Evolutionary conservation across 1,140 invertebrate species (phyloP).

Genomic region (Cydia amplana): DNA sequence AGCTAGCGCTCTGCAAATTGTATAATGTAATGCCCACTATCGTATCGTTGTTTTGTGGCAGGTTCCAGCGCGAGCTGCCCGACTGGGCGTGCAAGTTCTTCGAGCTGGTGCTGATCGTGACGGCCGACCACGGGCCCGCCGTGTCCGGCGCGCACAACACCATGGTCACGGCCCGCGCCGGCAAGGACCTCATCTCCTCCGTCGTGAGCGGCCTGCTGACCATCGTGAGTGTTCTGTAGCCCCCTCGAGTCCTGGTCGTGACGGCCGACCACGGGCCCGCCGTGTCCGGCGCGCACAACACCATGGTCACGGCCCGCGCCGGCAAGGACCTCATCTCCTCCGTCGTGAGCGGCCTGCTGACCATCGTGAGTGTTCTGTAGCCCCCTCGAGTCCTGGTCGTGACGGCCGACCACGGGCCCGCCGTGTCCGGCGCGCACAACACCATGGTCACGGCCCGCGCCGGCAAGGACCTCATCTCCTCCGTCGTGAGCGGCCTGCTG

Average conservation of each 20-base stretch:
- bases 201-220: conserved; percentile 98
- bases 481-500: conserved; percentile 96
- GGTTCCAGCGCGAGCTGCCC: conserved; percentile 97
- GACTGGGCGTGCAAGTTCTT: conserved; percentile 98
- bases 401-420: conserved; percentile 98
- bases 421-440: conserved; percentile 99
- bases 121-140: conserved; percentile 99
- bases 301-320: conserved; percentile 98
- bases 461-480: conserved; percentile 99
- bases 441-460: conserved; percentile 99
- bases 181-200: conserved; percentile 99
- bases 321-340: conserved; percentile 99
- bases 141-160: conserved; percentile 99
- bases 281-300: conserved; percentile 99
- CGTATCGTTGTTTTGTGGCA: conserved; percentile 33
- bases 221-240: conserved; percentile 87
- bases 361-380: conserved; percentile 89
- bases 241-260: too few relatives aligned
- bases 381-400: too few relatives aligned
- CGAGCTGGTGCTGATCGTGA: conserved; percentile 99
- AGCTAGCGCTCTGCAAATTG: too few relatives aligned
- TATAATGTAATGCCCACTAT: too few relatives aligned
- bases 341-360: conserved; percentile 97
- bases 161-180: conserved; percentile 98
- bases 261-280: conserved; percentile 99